Conservation (phyloP, 2,113 vertebrate species). For the Drymodes brunneopygia region DNA sequence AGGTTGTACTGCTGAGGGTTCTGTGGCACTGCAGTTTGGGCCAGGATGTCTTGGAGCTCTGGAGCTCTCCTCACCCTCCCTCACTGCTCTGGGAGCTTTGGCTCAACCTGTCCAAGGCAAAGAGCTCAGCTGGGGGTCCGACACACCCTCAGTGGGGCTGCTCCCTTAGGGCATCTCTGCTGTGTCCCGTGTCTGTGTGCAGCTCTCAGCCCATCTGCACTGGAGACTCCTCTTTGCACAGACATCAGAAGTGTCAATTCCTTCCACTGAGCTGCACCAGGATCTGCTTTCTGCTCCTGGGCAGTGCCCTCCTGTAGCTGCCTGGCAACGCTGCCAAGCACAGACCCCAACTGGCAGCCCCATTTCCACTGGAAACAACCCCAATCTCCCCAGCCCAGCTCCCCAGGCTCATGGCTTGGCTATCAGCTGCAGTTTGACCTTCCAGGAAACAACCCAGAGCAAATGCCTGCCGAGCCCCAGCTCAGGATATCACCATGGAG, state of each 20-base stretch:
- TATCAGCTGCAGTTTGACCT: background rate
- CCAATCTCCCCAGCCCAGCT: background rate
- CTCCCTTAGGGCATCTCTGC: background rate
- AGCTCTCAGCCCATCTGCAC: background rate
- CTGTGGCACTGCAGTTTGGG: background rate
- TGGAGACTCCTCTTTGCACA: background rate
- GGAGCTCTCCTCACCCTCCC: background rate
- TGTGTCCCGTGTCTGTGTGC: fast-evolving
- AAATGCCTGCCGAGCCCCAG: background rate
- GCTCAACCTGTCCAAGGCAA: background rate
- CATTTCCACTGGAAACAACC: background rate
- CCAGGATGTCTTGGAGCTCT: background rate
- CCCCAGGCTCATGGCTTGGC: background rate
- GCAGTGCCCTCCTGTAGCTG: background rate
- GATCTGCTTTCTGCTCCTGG: background rate
- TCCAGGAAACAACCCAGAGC: background rate
- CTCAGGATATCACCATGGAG: background rate
- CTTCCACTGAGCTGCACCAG: background rate
- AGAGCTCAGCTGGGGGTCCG: background rate
- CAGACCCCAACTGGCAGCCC: background rate
- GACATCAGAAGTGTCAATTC: fast-evolving
- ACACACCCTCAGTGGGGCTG: background rate
- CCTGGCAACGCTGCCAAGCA: background rate
- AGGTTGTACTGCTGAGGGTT: background rate
- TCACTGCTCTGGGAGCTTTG: background rate